Conservation (phyloP, 2,888 invertebrate genomes). For the Eupithecia dodoneata region DNA sequence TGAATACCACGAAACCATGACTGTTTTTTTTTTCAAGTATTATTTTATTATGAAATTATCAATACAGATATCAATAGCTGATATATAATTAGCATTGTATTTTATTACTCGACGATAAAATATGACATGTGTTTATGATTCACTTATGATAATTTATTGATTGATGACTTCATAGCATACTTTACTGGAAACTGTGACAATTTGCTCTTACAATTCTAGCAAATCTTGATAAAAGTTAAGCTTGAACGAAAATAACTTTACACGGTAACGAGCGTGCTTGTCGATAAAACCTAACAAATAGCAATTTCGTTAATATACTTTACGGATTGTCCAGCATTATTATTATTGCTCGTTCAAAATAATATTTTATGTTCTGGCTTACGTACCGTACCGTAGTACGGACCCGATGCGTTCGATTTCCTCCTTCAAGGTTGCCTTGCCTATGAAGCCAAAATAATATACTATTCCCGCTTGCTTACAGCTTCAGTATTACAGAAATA, state of each 20-base stretch:
- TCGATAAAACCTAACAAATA: neutral
- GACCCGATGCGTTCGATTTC: neutral
- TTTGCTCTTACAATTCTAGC: neutral
- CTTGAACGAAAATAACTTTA: neutral
- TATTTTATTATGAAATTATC: neutral
- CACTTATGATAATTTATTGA: neutral
- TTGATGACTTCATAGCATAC: slow-evolving; percentile 1
- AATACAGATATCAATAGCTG: neutral
- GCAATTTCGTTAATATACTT: neutral
- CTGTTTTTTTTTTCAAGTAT: neutral
- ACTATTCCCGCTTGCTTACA: neutral
- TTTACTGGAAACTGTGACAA: neutral
- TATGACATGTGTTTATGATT: neutral
- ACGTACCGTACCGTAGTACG: neutral
- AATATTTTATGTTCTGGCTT: neutral
- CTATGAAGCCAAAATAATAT: slow-evolving; percentile 3
- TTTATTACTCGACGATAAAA: neutral
- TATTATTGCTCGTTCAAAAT: neutral
- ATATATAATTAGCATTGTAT: neutral
- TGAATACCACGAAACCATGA: neutral
- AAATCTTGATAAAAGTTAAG: neutral
- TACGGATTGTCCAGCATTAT: neutral
- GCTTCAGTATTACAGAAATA: neutral
- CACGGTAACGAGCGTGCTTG: neutral
- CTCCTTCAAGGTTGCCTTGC: slow-evolving; percentile 1